Percentiles rank a stretch among this genome's conserved stretches.
Conservation (phyloP, 2,888 invertebrate genomes). For the Agapetus fuscipes region DNA sequence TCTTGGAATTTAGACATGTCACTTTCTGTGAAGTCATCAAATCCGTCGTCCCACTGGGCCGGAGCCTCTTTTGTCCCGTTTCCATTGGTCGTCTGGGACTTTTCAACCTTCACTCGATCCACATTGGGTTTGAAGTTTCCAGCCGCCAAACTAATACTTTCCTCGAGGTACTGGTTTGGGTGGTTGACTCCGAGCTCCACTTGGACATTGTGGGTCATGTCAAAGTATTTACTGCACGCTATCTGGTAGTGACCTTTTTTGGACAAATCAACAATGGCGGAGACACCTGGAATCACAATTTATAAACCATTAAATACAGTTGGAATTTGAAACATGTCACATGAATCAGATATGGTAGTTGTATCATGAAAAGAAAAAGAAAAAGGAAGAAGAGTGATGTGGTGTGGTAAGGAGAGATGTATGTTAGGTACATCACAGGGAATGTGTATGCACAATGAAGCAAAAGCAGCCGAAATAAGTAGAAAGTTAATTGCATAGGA, state of each 20-base stretch:
- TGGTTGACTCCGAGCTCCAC: constrained; percentile 66
- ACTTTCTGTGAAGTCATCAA: constrained; percentile 7
- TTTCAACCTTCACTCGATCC: constrained; percentile 10
- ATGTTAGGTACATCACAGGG: too few species aligned
- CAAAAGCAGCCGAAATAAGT: too few species aligned
- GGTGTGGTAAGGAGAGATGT: too few species aligned
- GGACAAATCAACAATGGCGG: constrained; percentile 62
- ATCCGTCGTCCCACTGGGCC: constrained; percentile 2
- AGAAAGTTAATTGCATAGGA: too few species aligned
- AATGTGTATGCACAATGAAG: too few species aligned
- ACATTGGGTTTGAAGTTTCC: constrained; percentile 32
- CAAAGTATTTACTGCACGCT: constrained; percentile 84
- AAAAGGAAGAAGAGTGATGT: too few species aligned
- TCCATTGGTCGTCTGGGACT: constrained; percentile 7
- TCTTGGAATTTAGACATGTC: too few species aligned
- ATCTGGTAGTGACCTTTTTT: constrained; percentile 76
- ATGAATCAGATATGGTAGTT: neutral
- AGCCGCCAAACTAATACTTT: constrained; percentile 52
- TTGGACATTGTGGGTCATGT: constrained; percentile 56
- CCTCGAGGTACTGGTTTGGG: constrained; percentile 87
- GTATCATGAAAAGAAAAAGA: too few species aligned
- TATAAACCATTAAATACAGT: neutral
- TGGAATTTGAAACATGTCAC: neutral
- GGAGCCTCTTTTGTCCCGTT: constrained; percentile 3
- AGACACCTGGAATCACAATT: constrained; percentile 44